Base-by-base conservation (phyloP, 2,797 vertebrate species). In the Phoeniculus purpureus region DNA sequence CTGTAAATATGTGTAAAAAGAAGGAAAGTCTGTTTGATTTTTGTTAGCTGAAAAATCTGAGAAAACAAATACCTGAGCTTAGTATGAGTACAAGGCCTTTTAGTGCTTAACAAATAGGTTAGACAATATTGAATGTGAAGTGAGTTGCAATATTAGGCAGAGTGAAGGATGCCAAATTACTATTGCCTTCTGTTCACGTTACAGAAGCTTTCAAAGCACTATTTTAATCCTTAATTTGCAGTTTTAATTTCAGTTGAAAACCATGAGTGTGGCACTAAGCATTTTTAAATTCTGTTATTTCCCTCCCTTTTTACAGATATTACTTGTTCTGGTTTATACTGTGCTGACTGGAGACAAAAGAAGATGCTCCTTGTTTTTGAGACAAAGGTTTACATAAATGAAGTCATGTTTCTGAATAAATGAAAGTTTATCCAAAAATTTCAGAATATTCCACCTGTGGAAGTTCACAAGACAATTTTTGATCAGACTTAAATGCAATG, bases 211-310 rank as follows among this genome's bases (percentile, higher is more conserved):
- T 5, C 80, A 56, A 68, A 26, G 31, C 6, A 23, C 26, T 8
- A 7, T 67, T 89, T 82, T 77, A 71, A 27, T 68, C 17, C 31
- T 34, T 34, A 85, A 43, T 6, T 32, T 51, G 27, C 55, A 74
- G 15, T 72, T 92, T 89, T 72, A 81, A 74, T 83, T 83, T 37
- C 43, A 55, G 22, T 31, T 71, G 70, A 72, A 92, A 93, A 48
- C 21, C 22, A 7, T 0, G 1, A 56, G 37, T 19, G 2, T 29
- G 79, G 51, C 29, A 45, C 12, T 17, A 15, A 80, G 29, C n/a
- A 25, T 68, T 61, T 72, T 66, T 62, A 8, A 56, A 29, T 73
- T 87, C 56, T 61, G 31, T 65, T 40, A 32, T 45, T 91, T 89
- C 17, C 16, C 7, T 76, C 22, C 27, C 9, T 75, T 81, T 89